Evolutionary conservation across 2,113 vertebrate species (phyloP), one percentile per base, ranked within the genome.

Genomic region (Pristiophorus japonicus): DNA sequence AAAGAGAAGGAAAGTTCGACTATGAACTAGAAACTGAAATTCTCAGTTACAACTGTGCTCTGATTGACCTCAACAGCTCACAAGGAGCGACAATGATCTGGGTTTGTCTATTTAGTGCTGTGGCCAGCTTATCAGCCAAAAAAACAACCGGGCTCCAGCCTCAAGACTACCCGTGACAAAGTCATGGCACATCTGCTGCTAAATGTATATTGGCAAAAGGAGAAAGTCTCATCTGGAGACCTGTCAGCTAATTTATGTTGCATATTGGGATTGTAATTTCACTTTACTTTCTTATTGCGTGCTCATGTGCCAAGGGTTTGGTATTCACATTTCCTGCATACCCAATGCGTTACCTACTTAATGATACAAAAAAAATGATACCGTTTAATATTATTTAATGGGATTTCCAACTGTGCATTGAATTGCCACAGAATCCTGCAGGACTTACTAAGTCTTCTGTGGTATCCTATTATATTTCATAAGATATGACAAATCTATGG

Each of bases 401-500:
- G 24, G 8, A 14, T 70, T 70, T 94, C 22, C 45, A 70, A 45
- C 22, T 11, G 85, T 88, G 42, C 1, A 70, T 70, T 70, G 93
- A 70, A 51, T 70, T 94, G 12, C 66, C 27, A 27, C 63, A 47
- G 34, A 70, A 51, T 94, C 93, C 66, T 94, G 38, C 14, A 51
- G 42, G 24, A 70, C 66, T 94, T 73, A 4, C 65, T 45, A 94
- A 70, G 42, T 94, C 11, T 73, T 45, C 66, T 94, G 38, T 51
- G 65, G 47, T 67, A 51, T 73, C 66, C 65, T 51, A 94, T 51
- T 51, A 51, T 94, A 94, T 34, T 70, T 70, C 66, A 47, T 51
- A 94, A 34, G 45, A 70, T 51, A 34, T 73, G 65, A 94, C n/a
- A 94, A 47, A 94, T 94, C 93, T 94, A 70, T 51, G 66, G 93